These are phyloP conservation scores for Dione vanillae DNA, from an alignment of 2,888 invertebrate genomes.

Conservation along the genomic window DNA sequence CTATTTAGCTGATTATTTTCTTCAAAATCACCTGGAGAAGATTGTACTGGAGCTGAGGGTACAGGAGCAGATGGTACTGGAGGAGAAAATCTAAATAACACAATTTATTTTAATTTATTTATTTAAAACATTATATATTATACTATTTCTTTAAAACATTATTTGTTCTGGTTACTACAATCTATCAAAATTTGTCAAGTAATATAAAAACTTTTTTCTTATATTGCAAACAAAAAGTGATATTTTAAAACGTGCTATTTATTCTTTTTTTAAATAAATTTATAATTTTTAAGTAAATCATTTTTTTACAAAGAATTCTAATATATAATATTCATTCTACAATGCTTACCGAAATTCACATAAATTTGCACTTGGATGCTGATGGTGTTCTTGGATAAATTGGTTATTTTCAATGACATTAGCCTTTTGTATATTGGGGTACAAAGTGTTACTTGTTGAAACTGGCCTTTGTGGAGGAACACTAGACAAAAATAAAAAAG, in stretches of 20 bases:
- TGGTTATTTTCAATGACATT: neutral
- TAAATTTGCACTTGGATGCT: conserved; percentile 6
- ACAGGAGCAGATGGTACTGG: conserved; percentile 9
- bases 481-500: neutral
- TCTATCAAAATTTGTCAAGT: no score
- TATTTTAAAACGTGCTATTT: no score
- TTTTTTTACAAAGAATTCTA: neutral
- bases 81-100: neutral
- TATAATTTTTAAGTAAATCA: no score
- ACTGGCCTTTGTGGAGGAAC: neutral
- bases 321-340: neutral
- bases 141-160: no score
- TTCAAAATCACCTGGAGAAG: neutral
- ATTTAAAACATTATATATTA: no score
- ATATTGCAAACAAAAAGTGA: no score
- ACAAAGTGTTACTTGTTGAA: conserved; percentile 32
- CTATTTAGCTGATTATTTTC: neutral
- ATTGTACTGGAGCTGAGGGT: conserved; percentile 19
- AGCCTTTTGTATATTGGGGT: conserved; percentile 46
- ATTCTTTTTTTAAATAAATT: no score
- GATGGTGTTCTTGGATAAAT: neutral
- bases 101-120: neutral
- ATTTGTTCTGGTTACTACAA: no score
- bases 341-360: conserved; percentile 5
- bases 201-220: no score